Percentiles rank a stretch among this genome's conserved stretches.
phyloP scores from a whole-genome alignment of 2,797 vertebrate genomes.

The Macrochelys suwanniensis region DNA sequence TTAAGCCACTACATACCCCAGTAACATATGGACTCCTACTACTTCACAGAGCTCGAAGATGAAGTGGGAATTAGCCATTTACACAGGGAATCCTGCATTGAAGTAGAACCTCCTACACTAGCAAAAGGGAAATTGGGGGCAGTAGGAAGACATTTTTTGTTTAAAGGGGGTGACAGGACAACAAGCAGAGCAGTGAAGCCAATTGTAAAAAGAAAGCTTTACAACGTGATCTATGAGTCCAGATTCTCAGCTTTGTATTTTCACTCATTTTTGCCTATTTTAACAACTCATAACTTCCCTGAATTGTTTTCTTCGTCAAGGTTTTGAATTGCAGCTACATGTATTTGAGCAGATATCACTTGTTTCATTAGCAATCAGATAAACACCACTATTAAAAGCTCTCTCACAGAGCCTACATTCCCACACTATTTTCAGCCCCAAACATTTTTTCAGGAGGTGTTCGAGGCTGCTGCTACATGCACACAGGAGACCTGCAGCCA shows the following conservation, averaged over 20 bases:
- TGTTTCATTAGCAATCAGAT: fast-evolving
- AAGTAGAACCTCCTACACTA: background rate
- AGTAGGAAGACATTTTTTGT: background rate
- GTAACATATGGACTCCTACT: background rate
- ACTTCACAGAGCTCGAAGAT: background rate
- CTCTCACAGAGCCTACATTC: background rate
- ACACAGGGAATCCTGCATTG: background rate
- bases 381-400: background rate
- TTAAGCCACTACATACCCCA: background rate
- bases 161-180: background rate
- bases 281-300: background rate
- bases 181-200: background rate
- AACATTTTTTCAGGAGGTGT: background rate
- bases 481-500: background rate
- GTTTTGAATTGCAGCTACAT: background rate
- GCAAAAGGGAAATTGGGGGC: background rate
- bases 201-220: background rate
- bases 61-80: background rate
- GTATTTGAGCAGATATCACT: background rate
- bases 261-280: background rate
- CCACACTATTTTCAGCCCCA: background rate
- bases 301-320: background rate
- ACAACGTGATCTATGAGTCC: background rate
- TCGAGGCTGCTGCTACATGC: background rate
- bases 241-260: background rate